phyloP scores from a whole-genome alignment of 1,140 invertebrate genomes.

The Musca domestica region DNA sequence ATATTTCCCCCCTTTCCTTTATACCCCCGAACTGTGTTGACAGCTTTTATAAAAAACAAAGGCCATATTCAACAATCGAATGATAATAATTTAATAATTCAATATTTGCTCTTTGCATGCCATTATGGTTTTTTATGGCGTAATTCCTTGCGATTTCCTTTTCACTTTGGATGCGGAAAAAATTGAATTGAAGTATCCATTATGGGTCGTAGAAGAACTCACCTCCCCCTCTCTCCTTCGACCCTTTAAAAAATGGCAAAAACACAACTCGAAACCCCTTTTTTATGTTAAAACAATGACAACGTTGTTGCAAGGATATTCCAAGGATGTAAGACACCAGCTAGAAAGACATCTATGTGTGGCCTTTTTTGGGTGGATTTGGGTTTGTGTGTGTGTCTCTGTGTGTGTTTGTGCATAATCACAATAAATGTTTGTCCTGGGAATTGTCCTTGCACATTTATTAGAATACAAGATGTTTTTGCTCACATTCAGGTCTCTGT shows the following conservation, averaged over 20 bases:
- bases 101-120: constrained; percentile 17
- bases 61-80: background rate
- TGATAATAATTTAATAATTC: constrained; percentile 20
- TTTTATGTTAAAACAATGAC: background rate
- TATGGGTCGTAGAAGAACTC: too few species aligned
- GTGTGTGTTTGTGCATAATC: constrained; percentile 11
- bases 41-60: background rate
- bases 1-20: too few species aligned
- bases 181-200: constrained; percentile 11
- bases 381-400: too few species aligned
- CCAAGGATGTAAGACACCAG: too few species aligned
- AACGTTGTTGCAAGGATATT: background rate
- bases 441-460: constrained; percentile 24
- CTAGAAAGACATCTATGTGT: too few species aligned
- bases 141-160: background rate
- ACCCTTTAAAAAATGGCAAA: background rate
- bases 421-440: constrained; percentile 24
- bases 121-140: constrained; percentile 9
- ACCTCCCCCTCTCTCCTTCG: background rate
- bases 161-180: background rate
- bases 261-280: background rate
- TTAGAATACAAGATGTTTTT: constrained; percentile 19
- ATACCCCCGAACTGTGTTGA: background rate
- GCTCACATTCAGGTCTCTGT: background rate
- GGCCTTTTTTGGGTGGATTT: too few species aligned